Conservation (phyloP, 2,113 vertebrate species). For the Vombatus ursinus region DNA sequence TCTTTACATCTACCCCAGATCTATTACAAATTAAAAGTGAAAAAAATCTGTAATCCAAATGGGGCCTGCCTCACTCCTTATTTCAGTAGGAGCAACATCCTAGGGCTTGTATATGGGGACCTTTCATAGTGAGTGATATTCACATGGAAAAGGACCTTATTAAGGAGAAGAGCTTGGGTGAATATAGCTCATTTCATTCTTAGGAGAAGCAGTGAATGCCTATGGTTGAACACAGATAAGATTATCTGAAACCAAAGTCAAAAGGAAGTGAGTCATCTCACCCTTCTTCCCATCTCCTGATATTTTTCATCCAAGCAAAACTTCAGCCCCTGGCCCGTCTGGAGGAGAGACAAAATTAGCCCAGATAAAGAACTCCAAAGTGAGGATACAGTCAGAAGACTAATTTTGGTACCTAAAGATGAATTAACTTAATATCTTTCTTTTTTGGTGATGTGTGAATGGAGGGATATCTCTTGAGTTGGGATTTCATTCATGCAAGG, state of each 20-base stretch:
- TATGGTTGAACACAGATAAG: conserved; percentile 45
- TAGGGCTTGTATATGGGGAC: neutral
- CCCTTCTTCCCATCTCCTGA: neutral
- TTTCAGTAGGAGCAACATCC: conserved; percentile 26
- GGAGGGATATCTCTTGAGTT: neutral
- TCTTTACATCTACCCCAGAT: conserved; percentile 35
- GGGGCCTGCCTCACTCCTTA: conserved; percentile 15
- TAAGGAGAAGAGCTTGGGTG: conserved; percentile 14
- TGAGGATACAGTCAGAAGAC: neutral
- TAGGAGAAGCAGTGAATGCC: conserved; percentile 23
- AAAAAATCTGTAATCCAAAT: conserved; percentile 13
- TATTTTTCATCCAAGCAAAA: conserved; percentile 29
- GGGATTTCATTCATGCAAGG: neutral
- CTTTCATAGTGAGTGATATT: conserved; percentile 25
- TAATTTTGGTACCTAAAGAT: neutral
- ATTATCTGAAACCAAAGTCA: too few species aligned
- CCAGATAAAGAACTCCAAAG: neutral
- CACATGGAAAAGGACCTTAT: conserved; percentile 54
- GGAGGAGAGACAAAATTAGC: neutral
- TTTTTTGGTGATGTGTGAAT: neutral
- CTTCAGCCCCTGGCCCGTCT: neutral
- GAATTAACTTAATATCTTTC: neutral
- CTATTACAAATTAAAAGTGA: neutral
- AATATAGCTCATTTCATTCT: too few species aligned
- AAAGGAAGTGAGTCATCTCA: neutral